Percentiles rank a stretch among this genome's conserved stretches.
These are phyloP conservation scores for Ibidorhyncha struthersii DNA, from an alignment of 2,113 vertebrate genomes.

Conservation along the genomic window DNA sequence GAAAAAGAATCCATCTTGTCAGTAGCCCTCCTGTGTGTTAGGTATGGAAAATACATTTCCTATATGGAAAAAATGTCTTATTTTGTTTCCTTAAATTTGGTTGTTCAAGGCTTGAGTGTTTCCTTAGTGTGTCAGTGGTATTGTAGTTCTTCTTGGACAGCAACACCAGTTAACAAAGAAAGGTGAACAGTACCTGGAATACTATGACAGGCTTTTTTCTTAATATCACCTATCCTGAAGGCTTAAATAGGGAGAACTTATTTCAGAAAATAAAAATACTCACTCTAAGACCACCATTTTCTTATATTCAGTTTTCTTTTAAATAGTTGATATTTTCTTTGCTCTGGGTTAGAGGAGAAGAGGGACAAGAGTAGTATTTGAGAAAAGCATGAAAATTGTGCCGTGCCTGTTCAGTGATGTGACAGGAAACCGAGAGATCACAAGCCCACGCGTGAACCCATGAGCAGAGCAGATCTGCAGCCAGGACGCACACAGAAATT, in stretches of 20 bases:
- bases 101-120: neutral
- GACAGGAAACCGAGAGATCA: neutral
- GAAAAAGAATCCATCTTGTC: neutral
- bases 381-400: neutral
- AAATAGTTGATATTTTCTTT: neutral
- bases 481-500: neutral
- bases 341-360: neutral
- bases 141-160: neutral
- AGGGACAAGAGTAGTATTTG: neutral
- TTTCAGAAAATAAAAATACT: neutral
- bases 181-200: neutral
- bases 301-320: neutral
- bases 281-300: neutral
- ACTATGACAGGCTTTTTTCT: neutral
- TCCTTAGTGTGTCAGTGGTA: neutral
- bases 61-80: neutral
- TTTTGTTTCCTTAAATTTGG: neutral
- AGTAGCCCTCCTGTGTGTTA: neutral
- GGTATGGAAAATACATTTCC: neutral
- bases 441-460: accelerated
- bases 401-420: accelerated
- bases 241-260: neutral
- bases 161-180: neutral
- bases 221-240: neutral
- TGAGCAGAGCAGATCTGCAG: neutral